A percentile compares a stretch with the other conserved stretches of the same genome.
Evolutionary conservation across 2,113 vertebrate species (phyloP).

Genomic region (Terrapene triunguis): DNA sequence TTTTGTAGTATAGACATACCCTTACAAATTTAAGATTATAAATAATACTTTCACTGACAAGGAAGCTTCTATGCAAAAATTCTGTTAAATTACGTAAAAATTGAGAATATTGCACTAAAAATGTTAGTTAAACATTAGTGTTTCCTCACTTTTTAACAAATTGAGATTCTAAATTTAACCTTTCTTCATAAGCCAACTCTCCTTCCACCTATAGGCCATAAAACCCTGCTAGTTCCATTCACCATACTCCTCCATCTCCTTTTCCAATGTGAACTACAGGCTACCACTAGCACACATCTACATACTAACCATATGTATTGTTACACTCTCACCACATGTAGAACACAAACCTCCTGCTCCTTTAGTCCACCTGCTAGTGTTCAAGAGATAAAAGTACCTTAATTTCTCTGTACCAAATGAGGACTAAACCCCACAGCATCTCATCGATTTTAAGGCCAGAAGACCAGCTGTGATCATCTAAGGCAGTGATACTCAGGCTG

Average conservation of each 20-base stretch:
- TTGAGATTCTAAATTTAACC: not conserved
- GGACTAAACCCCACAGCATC: not conserved
- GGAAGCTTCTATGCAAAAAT: not conserved
- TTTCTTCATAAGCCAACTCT: not conserved
- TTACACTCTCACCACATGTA: not conserved
- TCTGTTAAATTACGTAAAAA: not conserved
- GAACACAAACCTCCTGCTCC: not conserved
- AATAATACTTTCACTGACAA: not conserved
- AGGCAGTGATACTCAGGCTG: no score
- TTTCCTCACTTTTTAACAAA: not conserved
- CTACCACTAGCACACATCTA: not conserved
- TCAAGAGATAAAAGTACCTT: not conserved
- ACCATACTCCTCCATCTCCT: not conserved
- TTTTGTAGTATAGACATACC: no score
- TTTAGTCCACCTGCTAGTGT: not conserved
- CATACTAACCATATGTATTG: not conserved
- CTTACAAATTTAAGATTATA: not conserved
- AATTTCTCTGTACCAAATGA: not conserved
- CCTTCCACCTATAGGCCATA: not conserved
- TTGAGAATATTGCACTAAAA: not conserved
- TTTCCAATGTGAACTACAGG: not conserved
- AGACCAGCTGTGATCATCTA: not conserved
- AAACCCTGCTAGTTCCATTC: not conserved
- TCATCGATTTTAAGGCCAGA: not conserved
- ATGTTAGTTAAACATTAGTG: not conserved